Evolutionary conservation across 2,888 invertebrate genomes (phyloP).

Genomic region (Zaprionus lineosus): DNA sequence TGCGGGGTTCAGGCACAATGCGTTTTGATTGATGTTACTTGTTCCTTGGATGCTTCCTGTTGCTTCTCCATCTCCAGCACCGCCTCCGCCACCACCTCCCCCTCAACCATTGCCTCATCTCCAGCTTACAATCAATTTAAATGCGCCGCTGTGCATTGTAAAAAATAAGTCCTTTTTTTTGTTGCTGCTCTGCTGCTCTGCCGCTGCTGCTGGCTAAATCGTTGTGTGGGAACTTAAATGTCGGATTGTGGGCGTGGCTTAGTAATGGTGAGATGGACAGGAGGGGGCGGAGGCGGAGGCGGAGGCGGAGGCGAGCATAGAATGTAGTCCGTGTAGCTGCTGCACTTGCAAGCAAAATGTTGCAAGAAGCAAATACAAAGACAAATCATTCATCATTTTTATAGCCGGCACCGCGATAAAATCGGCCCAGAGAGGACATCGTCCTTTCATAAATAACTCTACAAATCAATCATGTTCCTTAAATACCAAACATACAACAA

Average conservation of each 20-base stretch:
- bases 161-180: slow-evolving; percentile 53
- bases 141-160: slow-evolving; percentile 75
- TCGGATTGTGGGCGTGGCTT: slow-evolving; percentile 69
- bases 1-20: slow-evolving; percentile 51
- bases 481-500: not conserved
- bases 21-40: slow-evolving; percentile 67
- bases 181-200: slow-evolving; percentile 37
- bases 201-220: slow-evolving; percentile 58
- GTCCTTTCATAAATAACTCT: not conserved
- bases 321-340: slow-evolving; percentile 14
- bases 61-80: slow-evolving; percentile 20
- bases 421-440: slow-evolving; percentile 28
- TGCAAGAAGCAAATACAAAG: slow-evolving; percentile 40
- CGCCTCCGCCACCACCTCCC: slow-evolving; percentile 8
- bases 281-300: too few species aligned
- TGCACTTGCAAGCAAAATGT: slow-evolving; percentile 33
- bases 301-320: too few species aligned
- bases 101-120: slow-evolving; percentile 9
- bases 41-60: slow-evolving; percentile 59
- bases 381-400: slow-evolving; percentile 56
- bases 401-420: slow-evolving; percentile 48
- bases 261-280: too few species aligned
- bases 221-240: slow-evolving; percentile 65
- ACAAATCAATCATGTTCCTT: not conserved
- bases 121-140: slow-evolving; percentile 73